Percentiles rank a stretch among this genome's conserved stretches.
phyloP scores from a whole-genome alignment of 1,140 invertebrate species.

The Drosophila baimaii region DNA sequence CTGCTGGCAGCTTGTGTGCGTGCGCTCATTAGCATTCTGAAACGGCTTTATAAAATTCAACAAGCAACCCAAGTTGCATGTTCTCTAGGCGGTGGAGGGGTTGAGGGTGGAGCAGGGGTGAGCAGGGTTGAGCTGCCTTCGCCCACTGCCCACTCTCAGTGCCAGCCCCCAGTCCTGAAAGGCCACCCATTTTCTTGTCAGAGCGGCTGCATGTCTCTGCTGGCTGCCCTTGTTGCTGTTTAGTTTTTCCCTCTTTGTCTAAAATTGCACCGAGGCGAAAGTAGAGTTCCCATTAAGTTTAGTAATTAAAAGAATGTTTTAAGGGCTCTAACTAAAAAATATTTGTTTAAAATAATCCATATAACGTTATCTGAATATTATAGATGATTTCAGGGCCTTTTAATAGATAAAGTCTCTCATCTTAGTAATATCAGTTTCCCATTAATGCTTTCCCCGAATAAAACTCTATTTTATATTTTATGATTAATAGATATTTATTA shows the following conservation, averaged over 20 bases:
- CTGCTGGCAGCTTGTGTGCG: conserved; percentile 74
- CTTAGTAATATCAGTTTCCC: neutral
- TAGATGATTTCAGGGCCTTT: neutral
- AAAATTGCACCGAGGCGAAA: conserved; percentile 6
- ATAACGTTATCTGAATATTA: neutral
- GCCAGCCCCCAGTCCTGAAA: neutral
- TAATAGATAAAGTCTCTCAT: no score
- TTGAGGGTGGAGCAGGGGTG: neutral
- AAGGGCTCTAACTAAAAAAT: no score
- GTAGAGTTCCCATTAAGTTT: neutral
- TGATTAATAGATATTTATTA: no score
- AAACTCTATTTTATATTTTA: neutral
- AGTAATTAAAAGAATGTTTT: neutral
- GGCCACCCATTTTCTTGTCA: conserved; percentile 25
- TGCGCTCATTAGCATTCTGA: conserved; percentile 82
- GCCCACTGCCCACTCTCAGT: neutral
- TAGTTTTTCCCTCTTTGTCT: conserved; percentile 41
- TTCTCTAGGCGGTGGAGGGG: conserved; percentile 12
- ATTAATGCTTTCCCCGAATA: no score
- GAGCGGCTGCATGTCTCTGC: conserved; percentile 66
- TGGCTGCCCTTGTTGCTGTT: conserved; percentile 40
- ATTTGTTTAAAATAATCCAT: no score
- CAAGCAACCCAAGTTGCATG: conserved; percentile 68
- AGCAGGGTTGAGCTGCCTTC: neutral
- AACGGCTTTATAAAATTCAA: conserved; percentile 82